Conservation (phyloP, 1,140 invertebrate species). For the Polypedilum vanderplanki region DNA sequence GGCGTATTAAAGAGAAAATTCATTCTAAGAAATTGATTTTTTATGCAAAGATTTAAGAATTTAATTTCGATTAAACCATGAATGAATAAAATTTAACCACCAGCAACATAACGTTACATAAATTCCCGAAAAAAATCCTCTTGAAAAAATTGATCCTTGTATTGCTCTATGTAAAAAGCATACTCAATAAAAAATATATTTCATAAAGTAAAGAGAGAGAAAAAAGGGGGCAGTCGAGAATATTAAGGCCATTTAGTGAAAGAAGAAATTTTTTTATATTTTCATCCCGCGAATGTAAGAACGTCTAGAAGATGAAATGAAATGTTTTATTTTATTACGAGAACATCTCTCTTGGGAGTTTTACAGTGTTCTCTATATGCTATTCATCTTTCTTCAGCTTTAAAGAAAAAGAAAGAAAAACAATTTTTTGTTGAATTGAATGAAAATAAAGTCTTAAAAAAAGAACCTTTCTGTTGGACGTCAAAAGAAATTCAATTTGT, state of each 20-base stretch:
- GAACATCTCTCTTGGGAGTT: background rate
- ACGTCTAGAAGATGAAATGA: background rate
- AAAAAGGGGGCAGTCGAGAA: background rate
- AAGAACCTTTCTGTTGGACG: slow-evolving; percentile 1
- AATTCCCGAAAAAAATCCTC: too few relatives aligned
- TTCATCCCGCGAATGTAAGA: background rate
- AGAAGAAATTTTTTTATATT: background rate
- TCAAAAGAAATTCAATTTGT: slow-evolving; percentile 24
- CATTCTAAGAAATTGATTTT: too few relatives aligned
- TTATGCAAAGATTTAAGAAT: too few relatives aligned
- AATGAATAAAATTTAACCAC: too few relatives aligned
- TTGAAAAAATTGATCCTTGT: too few relatives aligned
- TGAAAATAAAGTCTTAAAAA: background rate
- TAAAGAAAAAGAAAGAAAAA: background rate
- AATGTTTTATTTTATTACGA: background rate
- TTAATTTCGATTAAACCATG: too few relatives aligned
- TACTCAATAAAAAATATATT: slow-evolving; percentile 5
- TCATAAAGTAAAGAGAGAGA: background rate
- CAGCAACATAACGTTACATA: too few relatives aligned
- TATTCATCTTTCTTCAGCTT: background rate
- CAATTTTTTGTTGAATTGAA: background rate
- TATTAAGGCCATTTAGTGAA: background rate
- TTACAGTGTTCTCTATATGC: background rate
- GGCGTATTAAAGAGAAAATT: too few relatives aligned
- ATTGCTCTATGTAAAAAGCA: background rate